Percentiles rank a stretch among this genome's conserved stretches.
Evolutionary conservation across 2,888 invertebrate genomes (phyloP).

Genomic region (Hemicrepidius hirtus): DNA sequence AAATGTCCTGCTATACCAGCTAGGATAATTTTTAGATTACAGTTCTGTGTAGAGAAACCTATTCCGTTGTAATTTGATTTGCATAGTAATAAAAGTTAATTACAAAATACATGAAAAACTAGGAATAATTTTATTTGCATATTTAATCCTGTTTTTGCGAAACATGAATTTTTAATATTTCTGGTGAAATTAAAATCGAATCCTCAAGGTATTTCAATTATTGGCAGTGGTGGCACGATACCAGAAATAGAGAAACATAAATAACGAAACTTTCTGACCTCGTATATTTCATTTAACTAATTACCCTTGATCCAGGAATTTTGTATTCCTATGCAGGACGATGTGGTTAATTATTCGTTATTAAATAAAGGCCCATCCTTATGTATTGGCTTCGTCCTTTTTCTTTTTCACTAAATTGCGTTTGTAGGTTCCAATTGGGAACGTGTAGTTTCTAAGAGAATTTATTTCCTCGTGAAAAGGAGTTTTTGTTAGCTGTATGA

Average conservation of each 20-base stretch:
- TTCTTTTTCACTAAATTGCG: constrained; percentile 18
- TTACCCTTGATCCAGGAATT: constrained; percentile 22
- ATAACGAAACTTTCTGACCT: background rate
- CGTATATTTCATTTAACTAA: constrained; percentile 24
- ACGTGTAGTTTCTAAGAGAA: constrained; percentile 17
- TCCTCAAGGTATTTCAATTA: too few species aligned
- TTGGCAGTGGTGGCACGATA: too few species aligned
- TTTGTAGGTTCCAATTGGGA: constrained; percentile 26
- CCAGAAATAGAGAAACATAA: constrained; percentile 9
- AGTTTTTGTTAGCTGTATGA: constrained; percentile 7
- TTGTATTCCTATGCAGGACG: constrained; percentile 12
- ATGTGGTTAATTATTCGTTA: constrained; percentile 31
- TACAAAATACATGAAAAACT: too few species aligned
- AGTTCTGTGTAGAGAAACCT: too few species aligned
- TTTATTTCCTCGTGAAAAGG: constrained; percentile 17
- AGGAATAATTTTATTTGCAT: too few species aligned
- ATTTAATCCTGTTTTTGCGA: too few species aligned
- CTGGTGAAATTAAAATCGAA: too few species aligned
- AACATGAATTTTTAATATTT: too few species aligned
- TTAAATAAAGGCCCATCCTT: constrained; percentile 30
- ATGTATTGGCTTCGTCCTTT: constrained; percentile 19
- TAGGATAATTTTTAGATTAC: too few species aligned
- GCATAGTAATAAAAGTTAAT: too few species aligned
- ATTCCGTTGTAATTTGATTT: too few species aligned
- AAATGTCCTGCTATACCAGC: too few species aligned